Conservation (phyloP, 2,888 invertebrate genomes). For the Thecophora atra region DNA sequence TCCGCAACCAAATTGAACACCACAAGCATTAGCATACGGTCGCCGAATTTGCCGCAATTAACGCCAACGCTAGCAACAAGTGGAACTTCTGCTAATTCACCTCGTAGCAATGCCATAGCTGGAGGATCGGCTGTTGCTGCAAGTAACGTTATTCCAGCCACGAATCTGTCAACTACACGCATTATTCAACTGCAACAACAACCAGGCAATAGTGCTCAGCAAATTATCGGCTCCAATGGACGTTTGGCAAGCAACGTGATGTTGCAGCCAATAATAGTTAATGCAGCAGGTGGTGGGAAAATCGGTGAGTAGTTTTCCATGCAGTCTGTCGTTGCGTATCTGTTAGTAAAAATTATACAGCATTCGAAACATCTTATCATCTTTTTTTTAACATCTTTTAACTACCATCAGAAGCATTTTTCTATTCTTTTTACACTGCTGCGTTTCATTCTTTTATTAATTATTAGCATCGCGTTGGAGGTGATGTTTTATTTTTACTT, state of each 20-base stretch:
- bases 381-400: background rate
- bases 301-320: conserved; percentile 60
- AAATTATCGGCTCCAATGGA: conserved; percentile 60
- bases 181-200: conserved; percentile 66
- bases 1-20: conserved; percentile 62
- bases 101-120: conserved; percentile 46
- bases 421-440: background rate
- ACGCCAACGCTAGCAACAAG: conserved; percentile 52
- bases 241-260: conserved; percentile 63
- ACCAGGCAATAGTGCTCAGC: conserved; percentile 57
- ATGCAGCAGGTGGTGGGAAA: conserved; percentile 57
- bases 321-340: no score
- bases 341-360: background rate
- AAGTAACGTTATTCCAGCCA: conserved; percentile 56
- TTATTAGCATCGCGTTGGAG: background rate
- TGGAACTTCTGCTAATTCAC: conserved; percentile 45
- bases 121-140: conserved; percentile 45
- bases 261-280: conserved; percentile 65
- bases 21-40: conserved; percentile 64
- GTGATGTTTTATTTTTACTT: conserved; percentile 12
- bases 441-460: background rate
- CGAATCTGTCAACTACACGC: conserved; percentile 60
- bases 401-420: no score
- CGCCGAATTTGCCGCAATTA: conserved; percentile 60
- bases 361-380: background rate